Evolutionary conservation across 2,888 invertebrate species (phyloP).

Genomic region (Teleogryllus oceanicus): DNA sequence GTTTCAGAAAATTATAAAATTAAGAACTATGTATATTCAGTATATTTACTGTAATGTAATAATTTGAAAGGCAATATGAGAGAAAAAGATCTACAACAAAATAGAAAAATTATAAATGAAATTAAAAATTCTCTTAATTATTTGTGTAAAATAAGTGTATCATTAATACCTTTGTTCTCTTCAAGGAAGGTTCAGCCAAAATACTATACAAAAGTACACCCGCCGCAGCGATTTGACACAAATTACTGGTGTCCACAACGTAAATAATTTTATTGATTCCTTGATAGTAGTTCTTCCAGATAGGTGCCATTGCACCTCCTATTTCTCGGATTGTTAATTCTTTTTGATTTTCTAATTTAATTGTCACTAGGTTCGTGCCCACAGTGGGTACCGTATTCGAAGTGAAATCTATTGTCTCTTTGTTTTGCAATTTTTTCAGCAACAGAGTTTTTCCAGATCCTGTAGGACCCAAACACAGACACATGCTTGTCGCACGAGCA

Average conservation of each 20-base stretch:
- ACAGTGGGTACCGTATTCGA: constrained; percentile 75
- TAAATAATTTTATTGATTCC: constrained; percentile 62
- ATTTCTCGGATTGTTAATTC: constrained; percentile 66
- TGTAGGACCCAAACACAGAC: constrained; percentile 72
- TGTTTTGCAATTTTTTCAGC: constrained; percentile 67
- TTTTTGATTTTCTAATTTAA: constrained; percentile 52
- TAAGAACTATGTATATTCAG: background rate
- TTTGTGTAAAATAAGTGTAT: constrained; percentile 3
- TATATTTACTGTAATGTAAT: too few relatives aligned
- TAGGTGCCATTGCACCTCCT: constrained; percentile 76
- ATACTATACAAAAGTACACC: constrained; percentile 76
- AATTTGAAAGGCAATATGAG: too few relatives aligned
- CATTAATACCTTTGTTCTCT: constrained; percentile 58
- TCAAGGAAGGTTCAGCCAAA: constrained; percentile 67
- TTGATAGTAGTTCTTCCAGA: constrained; percentile 74
- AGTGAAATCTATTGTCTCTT: constrained; percentile 68
- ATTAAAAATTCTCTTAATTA: background rate
- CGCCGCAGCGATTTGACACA: constrained; percentile 82
- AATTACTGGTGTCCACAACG: constrained; percentile 78
- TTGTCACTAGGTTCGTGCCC: constrained; percentile 71
- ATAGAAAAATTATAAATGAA: too few relatives aligned
- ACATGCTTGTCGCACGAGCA: constrained; percentile 43
- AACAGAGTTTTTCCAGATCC: constrained; percentile 79
- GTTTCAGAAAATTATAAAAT: constrained; percentile 23
- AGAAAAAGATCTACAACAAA: too few relatives aligned